These are phyloP conservation scores for Etheostoma nigrum DNA, from an alignment of 2,797 vertebrate genomes.

Conservation along the genomic window DNA sequence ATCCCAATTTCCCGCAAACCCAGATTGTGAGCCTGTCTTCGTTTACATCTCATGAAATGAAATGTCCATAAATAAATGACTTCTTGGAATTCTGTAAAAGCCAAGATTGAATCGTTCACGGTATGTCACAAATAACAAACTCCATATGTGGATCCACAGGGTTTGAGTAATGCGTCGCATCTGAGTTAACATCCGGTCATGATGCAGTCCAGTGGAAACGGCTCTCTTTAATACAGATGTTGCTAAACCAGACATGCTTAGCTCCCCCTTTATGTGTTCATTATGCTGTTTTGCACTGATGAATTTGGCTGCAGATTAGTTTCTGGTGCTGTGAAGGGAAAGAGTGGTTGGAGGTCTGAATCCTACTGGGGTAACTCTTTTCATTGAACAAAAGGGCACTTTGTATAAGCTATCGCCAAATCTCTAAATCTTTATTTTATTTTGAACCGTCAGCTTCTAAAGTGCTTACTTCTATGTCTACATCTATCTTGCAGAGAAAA, in stretches of 20 bases:
- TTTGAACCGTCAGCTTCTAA: too few species aligned
- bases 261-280: not conserved
- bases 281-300: not conserved
- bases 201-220: not conserved
- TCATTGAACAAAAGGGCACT: too few species aligned
- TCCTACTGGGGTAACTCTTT: not conserved
- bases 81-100: constrained; percentile 11
- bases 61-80: not conserved
- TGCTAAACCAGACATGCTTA: not conserved
- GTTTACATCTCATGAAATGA: constrained; percentile 5
- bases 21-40: too few species aligned
- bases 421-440: not conserved
- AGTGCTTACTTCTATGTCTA: not conserved
- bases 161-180: constrained; percentile 2
- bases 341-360: not conserved
- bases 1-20: not conserved
- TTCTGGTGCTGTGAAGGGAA: not conserved
- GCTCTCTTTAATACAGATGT: not conserved
- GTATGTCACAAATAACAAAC: constrained; percentile 37
- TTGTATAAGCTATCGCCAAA: too few species aligned
- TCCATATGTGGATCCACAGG: constrained; percentile 38
- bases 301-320: not conserved
- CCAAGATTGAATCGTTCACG: not conserved
- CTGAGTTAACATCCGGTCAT: constrained; percentile 14
- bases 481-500: not conserved